Evolutionary conservation across 2,888 invertebrate species (phyloP), one percentile per base, ranked within the genome.

Genomic region (Tetranychus truncatus): DNA sequence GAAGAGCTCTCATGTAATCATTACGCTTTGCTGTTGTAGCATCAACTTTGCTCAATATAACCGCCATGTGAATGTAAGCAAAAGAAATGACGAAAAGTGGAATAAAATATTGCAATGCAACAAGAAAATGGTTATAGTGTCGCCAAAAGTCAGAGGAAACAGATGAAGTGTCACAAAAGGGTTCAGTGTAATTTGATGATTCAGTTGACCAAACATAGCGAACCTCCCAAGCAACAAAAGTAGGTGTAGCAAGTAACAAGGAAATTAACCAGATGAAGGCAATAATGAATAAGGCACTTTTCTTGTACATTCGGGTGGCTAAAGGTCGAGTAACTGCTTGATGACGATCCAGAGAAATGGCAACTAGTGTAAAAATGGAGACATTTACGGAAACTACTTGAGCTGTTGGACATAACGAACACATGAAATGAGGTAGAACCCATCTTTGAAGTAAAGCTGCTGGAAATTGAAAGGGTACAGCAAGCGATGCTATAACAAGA

Each of bases 381-480:
- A 92, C 91, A 81, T 90, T 91, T 1, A 93, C 91, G 78, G 90
- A 89, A 20, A 93, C 84, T 0, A 69, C 55, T 84, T 91, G 91
- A 9, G 91, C 89, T 83, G 91, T 93, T 0, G 92, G 92, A 79
- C 92, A 91, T 82, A 92, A 89, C 0, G 90, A 88, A 82, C 93
- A 93, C 89, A 93, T 89, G 81, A 92, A 90, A 81, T 88, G 85
- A 0, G 92, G 92, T 72, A 92, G 85, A 80, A 89, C 87, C 92
- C 93, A 93, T 78, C 90, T 85, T 83, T 93, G 92, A 11, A 92
- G 85, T 71, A 92, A 83, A 2, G 92, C 92, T 4, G 92, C 91
- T 86, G 92, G 91, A 82, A 92, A 92, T 88, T 91, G 86, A 84
- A 92, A 92, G 78, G 92, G 92, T 81, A 91, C 90, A 77, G 89